phyloP scores from a whole-genome alignment of 2,888 invertebrate genomes.

The Cyrtodaria siliqua region DNA sequence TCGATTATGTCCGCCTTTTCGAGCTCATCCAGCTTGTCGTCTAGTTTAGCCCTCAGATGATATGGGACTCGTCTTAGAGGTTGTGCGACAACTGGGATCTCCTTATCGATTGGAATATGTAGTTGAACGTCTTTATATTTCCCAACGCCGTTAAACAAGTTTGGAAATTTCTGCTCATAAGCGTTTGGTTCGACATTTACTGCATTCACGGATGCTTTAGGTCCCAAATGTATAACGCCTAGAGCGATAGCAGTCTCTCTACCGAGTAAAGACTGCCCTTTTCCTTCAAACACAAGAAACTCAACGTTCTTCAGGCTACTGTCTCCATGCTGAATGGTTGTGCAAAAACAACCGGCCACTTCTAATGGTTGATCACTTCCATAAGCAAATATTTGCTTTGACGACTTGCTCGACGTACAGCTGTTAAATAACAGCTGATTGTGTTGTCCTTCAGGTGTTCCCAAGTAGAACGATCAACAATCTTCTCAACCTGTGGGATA shows the following conservation, averaged over 20 bases:
- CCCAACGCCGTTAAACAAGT: constrained; percentile 5
- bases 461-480: background rate
- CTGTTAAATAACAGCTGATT: too few species aligned
- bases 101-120: constrained; percentile 2
- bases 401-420: background rate
- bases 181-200: background rate
- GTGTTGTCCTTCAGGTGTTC: background rate
- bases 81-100: background rate
- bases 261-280: constrained; percentile 1
- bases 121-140: constrained; percentile 2
- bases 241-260: constrained; percentile 18
- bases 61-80: constrained; percentile 11
- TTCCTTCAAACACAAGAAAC: constrained; percentile 4
- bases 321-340: background rate
- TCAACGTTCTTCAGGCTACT: background rate
- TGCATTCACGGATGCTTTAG: too few species aligned
- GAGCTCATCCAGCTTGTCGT: constrained; percentile 20
- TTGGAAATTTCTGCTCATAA: background rate
- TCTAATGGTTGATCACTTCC: background rate
- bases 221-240: too few species aligned
- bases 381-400: constrained; percentile 4
- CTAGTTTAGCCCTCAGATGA: background rate
- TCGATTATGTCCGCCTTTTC: constrained; percentile 33
- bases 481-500: constrained; percentile 8
- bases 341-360: constrained; percentile 4